Evolutionary conservation across 2,888 invertebrate genomes (phyloP), one percentile per base, ranked within the genome.

Genomic region (Leptopilina drosophilae): DNA sequence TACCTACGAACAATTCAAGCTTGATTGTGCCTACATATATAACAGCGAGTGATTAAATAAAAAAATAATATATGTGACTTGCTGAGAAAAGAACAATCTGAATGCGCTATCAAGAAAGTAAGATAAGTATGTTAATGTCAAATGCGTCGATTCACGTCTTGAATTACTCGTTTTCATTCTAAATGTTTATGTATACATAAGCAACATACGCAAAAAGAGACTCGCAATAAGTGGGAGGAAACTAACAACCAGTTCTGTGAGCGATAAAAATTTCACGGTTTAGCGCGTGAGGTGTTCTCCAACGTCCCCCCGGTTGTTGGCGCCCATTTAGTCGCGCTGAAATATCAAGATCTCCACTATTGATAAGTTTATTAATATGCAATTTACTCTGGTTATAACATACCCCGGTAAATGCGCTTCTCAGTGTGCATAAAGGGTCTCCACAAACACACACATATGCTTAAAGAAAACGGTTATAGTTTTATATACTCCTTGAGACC

Each of bases 301-400:
- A 56, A 33, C 69, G 53, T 73, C 56, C 82, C 82, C 78, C 77
- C 78, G 79, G 83, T 81, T 83, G 80, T 84, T 81, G 83, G 80
- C 81, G 83, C 79, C 82, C 80, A 81, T 78, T 83, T 82, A 83
- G 82, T 78, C 83, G 83, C 82, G 84, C 82, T 85, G 85, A 87
- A 86, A 85, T 85, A 85, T 85, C 85, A 84, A 84, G 86, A 87
- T 87, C 84, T 78, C 82, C 81, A 80, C 78, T 79, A 78, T 80
- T 82, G 86, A 87, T 87, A 87, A 84, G 81, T 85, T 85, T 85
- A 85, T 85, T 86, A 87, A 87, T 85, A 84, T 82, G 82, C 84
- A 82, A 85, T 85, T 84, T 81, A 84, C 83, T 81, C 81, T 81
- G 84, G 85, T 83, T 85, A 83, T 80, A 80, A 75, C 59, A 80